These are phyloP conservation scores for Aselliscus stoliczkanus DNA, from an alignment of 2,797 vertebrate genomes.

Conservation along the genomic window DNA sequence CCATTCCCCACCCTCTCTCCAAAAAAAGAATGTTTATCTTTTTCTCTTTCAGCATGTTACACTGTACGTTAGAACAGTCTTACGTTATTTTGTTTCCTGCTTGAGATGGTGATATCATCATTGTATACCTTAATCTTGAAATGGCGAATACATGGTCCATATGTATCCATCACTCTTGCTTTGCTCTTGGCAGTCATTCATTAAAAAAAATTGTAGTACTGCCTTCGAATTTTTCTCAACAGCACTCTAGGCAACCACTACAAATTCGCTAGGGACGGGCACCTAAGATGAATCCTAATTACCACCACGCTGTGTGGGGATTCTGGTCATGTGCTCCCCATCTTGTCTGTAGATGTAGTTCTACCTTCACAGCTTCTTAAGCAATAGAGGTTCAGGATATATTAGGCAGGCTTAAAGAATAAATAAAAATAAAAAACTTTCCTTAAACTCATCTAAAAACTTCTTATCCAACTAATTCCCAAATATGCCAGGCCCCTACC, in stretches of 20 bases:
- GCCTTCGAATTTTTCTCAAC: not conserved
- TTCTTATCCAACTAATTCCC: not conserved
- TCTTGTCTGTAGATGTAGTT: not conserved
- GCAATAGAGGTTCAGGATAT: not conserved
- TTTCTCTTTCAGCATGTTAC: not conserved
- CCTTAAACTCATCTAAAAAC: constrained; percentile 8
- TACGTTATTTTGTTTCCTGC: not conserved
- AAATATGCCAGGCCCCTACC: not conserved
- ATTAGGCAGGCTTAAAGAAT: not conserved
- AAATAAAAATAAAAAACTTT: not conserved
- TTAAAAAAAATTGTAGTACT: not conserved
- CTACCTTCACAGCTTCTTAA: not conserved
- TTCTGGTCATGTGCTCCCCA: not conserved
- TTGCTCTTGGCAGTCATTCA: not conserved
- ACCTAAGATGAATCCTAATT: not conserved
- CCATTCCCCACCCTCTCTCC: not conserved
- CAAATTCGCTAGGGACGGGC: not conserved
- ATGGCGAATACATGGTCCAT: not conserved
- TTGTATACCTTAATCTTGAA: not conserved
- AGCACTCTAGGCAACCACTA: not conserved
- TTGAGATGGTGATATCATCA: not conserved
- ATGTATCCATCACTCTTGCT: not conserved
- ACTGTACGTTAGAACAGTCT: not conserved
- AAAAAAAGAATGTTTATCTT: not conserved
- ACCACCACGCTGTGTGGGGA: too few species aligned